A percentile compares a stretch with the other conserved stretches of the same genome.
Evolutionary conservation across 2,113 vertebrate species (phyloP).

Genomic region (Macaca nemestrina): DNA sequence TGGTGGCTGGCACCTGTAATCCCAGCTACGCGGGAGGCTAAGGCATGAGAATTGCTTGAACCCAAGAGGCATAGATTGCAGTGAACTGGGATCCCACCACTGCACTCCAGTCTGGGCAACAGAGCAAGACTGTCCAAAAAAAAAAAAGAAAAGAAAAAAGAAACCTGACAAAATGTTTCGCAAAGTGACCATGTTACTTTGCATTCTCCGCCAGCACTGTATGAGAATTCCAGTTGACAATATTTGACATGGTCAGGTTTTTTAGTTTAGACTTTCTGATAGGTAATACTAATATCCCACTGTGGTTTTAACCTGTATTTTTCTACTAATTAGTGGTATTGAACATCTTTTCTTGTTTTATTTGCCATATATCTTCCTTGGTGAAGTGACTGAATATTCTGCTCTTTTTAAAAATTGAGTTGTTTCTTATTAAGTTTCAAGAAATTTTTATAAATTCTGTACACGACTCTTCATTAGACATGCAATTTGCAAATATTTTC

Average conservation of each 20-base stretch:
- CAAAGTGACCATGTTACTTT: not conserved
- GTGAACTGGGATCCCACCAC: too few species aligned
- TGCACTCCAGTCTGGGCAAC: too few species aligned
- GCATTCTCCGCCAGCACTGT: not conserved
- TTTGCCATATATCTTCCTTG: constrained; percentile 18
- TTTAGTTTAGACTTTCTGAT: not conserved
- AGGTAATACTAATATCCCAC: not conserved
- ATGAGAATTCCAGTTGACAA: not conserved
- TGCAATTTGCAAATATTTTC: constrained; percentile 5
- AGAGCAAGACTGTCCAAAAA: too few species aligned
- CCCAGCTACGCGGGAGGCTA: too few species aligned
- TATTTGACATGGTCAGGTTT: not conserved
- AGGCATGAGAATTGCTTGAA: too few species aligned
- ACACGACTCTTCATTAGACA: not conserved
- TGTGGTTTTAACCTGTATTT: constrained; percentile 24
- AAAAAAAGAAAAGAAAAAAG: too few species aligned
- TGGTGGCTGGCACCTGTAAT: too few species aligned
- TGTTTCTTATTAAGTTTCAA: constrained; percentile 50
- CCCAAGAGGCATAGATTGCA: too few species aligned
- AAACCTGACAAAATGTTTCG: not conserved
- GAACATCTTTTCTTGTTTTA: not conserved
- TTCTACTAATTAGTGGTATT: not conserved
- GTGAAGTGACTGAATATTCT: not conserved
- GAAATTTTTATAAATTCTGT: not conserved
- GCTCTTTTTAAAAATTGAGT: not conserved